Base-by-base conservation (phyloP, 2,113 vertebrate species). In the Callopanchax toddi region DNA sequence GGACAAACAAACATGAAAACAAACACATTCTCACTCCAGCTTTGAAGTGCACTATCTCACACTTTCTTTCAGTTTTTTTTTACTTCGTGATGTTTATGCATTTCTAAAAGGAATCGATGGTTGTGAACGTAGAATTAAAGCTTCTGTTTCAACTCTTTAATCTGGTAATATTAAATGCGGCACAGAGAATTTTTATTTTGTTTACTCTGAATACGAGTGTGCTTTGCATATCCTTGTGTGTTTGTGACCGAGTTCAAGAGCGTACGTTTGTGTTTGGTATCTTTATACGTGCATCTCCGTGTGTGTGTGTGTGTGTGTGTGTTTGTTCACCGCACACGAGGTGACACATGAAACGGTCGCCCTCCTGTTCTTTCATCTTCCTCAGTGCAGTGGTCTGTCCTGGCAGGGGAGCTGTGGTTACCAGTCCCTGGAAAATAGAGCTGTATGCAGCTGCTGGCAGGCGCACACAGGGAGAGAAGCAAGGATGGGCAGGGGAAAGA, bases 331-430 rank as follows among this genome's bases (percentile, higher is more conserved):
- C 58, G 26, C 42, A 66, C 18, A 22, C 40, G 72, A 72, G 73
- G 52, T 77, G 66, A 74, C 84, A 88, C 87, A 90, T 90, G 87
- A 90, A 89, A 86, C 74, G 69, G 78, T 77, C 86, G 86, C 82
- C 89, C 92, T 88, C 78, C 86, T 76, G 78, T 67, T 86, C 88
- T 91, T 91, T 91, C 89, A 91, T 90, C 84, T 87, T 72, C 73
- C 32, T 79, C 72, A 66, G 70, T 82, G 78, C 87, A 81, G 74
- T 81, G 86, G 77, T 76, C 58, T 79, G 84, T 46, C 79, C 83
- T 81, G 78, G 76, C 78, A 83, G 84, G 85, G 71, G 59, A 62
- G 71, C 73, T 74, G 69, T 78, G 78, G 67, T 76, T 71, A 76
- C 71, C 80, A 79, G 62, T 79, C 61, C 70, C 74, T 66, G 59